phyloP scores from a whole-genome alignment of 2,888 invertebrate genomes.

The Melipona bicolor region DNA sequence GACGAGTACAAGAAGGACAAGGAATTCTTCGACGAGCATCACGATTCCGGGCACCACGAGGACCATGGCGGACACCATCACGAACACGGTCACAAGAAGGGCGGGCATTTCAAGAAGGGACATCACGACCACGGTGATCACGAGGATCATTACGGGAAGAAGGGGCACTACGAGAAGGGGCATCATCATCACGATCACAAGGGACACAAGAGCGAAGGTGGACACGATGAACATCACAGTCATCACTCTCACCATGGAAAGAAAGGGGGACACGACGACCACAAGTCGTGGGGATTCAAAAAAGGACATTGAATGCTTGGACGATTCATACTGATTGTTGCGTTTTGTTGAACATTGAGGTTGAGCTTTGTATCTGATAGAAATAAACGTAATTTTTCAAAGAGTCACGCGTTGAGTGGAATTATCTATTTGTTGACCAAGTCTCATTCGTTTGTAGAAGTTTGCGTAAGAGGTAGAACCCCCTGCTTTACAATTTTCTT shows the following conservation, averaged over 20 bases:
- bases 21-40: conserved; percentile 94
- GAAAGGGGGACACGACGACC: conserved; percentile 92
- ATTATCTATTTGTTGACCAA: background rate
- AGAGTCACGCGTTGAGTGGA: background rate
- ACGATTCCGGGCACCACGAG: conserved; percentile 92
- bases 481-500: too few relatives aligned
- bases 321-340: conserved; percentile 44
- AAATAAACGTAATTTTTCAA: conserved; percentile 52
- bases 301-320: conserved; percentile 81
- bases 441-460: background rate
- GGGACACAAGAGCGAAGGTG: conserved; percentile 91
- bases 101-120: conserved; percentile 92
- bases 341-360: conserved; percentile 47
- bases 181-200: conserved; percentile 92
- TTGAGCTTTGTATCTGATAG: conserved; percentile 50
- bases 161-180: conserved; percentile 92
- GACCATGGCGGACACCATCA: conserved; percentile 93
- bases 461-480: background rate
- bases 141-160: conserved; percentile 91
- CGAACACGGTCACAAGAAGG: conserved; percentile 92
- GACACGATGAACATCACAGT: conserved; percentile 91
- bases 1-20: conserved; percentile 95
- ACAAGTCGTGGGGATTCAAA: conserved; percentile 91
- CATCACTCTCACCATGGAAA: conserved; percentile 90
- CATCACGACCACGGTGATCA: conserved; percentile 91